Base-by-base conservation (phyloP, 2,888 invertebrate genomes). In the Macaria notata region DNA sequence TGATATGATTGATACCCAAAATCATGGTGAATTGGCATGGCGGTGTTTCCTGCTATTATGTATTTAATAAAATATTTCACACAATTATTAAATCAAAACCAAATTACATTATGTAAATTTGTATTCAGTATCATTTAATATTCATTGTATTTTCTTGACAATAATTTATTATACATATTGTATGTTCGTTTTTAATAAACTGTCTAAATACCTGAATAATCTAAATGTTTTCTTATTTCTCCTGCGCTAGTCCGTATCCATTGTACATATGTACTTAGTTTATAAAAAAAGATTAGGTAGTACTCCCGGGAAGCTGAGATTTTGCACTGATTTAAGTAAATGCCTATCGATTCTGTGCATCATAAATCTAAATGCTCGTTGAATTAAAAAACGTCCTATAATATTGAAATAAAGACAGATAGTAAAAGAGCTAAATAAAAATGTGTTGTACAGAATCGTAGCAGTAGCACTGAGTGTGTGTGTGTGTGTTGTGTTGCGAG, bases 271-370 rank as follows among this genome's bases (percentile, higher is more conserved):
- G 8, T 8, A 7, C 38, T 8, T 38, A 38, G 38, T 38, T 38
- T 7, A 41, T 2, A n/a, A 9, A 8, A 8, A 41, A n/a, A 41
- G 8, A 9, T 41, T 3, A 9, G 41, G 0, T 9, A 41, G 38
- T 56, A 65, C 60, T 70, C 69, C 84, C 84, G 86, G 85, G 86
- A 87, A 88, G 86, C 84, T 78, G 76, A 88, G 84, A 87, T 87
- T 79, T 68, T 52, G 60, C 56, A 63, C 54, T 31, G 50, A 42
- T 42, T 4, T 52, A 45, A 50, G 44, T 30, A 9, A 29, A 36
- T 1, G 33, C 33, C 5, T 36, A 36, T 4, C 33, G 33, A 36
- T 36, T 36, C 33, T 36, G 33, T 36, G 33, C 33, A 36, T 36
- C 4, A n/a, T 42, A 42, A 4, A 42, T 4, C 8, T 5, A n/a